A percentile compares a stretch with the other conserved stretches of the same genome.
Conservation (phyloP, 2,888 invertebrate species). For the Drosophila multiciliata region DNA sequence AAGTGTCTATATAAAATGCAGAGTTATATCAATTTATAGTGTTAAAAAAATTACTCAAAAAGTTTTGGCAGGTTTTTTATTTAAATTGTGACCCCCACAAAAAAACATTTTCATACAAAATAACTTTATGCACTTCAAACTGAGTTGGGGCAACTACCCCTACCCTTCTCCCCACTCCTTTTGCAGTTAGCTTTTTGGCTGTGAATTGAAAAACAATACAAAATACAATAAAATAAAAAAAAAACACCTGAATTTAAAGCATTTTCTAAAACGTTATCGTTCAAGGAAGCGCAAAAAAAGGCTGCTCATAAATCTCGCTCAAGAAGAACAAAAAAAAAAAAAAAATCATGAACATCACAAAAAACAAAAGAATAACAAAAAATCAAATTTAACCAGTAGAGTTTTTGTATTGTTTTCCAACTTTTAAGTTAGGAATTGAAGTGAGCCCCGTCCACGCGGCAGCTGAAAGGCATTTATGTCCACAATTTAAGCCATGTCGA, state of each 20-base stretch:
- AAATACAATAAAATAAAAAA: conserved; percentile 1
- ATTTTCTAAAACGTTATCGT: conserved; percentile 52
- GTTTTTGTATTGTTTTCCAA: conserved; percentile 72
- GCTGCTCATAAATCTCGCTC: conserved; percentile 58
- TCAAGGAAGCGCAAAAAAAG: conserved; percentile 45
- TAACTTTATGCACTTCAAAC: background rate
- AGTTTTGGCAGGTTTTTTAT: background rate
- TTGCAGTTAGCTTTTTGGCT: conserved; percentile 13
- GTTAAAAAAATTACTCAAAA: background rate
- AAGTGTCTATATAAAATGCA: background rate
- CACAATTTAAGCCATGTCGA: conserved; percentile 72
- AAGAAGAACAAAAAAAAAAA: conserved; percentile 18
- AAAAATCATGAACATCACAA: conserved; percentile 27
- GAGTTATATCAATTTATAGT: background rate
- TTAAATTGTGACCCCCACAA: background rate
- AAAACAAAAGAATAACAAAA: background rate
- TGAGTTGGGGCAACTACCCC: background rate
- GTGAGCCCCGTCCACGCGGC: conserved; percentile 30
- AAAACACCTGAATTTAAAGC: conserved; percentile 34
- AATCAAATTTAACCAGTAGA: conserved; percentile 31
- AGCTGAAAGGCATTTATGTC: conserved; percentile 45
- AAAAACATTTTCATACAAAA: background rate
- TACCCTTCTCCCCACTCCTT: background rate
- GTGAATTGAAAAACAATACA: conserved; percentile 16
- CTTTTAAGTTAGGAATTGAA: conserved; percentile 72